Percentiles rank a stretch among this genome's conserved stretches.
These are phyloP conservation scores for Noctua janthe DNA, from an alignment of 2,888 invertebrate species.

Conservation along the genomic window DNA sequence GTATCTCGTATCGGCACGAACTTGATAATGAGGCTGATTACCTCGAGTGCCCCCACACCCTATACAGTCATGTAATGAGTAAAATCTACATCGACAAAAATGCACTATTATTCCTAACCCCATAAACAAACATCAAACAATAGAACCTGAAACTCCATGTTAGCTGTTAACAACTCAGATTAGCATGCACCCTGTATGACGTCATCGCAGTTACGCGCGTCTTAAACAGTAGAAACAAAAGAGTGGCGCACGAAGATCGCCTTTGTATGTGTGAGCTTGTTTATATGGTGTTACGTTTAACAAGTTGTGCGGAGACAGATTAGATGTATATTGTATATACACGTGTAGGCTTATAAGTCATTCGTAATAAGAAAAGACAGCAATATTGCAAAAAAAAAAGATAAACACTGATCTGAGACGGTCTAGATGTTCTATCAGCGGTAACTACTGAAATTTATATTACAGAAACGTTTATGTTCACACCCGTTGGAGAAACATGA, in stretches of 20 bases:
- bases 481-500: neutral
- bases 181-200: conserved; percentile 46
- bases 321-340: neutral
- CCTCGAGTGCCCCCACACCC: neutral
- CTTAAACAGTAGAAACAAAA: conserved; percentile 53
- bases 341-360: neutral
- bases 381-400: too few relatives aligned
- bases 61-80: neutral
- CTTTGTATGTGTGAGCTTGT: conserved; percentile 36
- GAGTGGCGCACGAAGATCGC: conserved; percentile 16
- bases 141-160: neutral
- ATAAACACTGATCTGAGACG: too few relatives aligned
- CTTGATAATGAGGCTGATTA: too few relatives aligned
- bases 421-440: neutral
- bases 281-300: conserved; percentile 14
- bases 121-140: conserved; percentile 19
- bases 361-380: neutral
- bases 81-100: neutral
- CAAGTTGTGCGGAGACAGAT: conserved; percentile 24
- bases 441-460: neutral
- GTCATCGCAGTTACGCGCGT: conserved; percentile 42
- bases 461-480: neutral
- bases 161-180: conserved; percentile 40
- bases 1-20: too few relatives aligned
- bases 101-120: conserved; percentile 1